A percentile compares a stretch with the other conserved stretches of the same genome.
phyloP scores from a whole-genome alignment of 2,113 vertebrate genomes.

The Paracanthobrama guichenoti region DNA sequence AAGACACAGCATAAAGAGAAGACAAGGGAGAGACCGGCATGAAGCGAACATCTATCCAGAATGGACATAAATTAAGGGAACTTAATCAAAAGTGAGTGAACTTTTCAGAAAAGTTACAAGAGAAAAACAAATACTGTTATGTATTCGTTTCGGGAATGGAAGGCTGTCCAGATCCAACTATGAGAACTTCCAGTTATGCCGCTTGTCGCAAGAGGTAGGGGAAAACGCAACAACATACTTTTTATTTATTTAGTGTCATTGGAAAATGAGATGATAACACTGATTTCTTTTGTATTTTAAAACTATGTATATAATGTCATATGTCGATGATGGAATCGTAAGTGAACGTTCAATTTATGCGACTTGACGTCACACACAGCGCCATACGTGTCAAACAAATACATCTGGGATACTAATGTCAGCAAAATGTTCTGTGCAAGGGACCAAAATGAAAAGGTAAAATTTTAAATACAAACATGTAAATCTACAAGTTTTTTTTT shows the following conservation, averaged over 20 bases:
- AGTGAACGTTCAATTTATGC: not conserved
- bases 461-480: not conserved
- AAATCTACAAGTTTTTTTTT: not conserved
- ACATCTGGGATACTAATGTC: not conserved
- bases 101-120: not conserved
- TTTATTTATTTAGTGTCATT: not conserved
- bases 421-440: fast-evolving
- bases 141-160: not conserved
- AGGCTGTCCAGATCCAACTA: not conserved
- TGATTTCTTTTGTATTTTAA: not conserved
- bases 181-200: not conserved
- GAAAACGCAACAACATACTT: not conserved
- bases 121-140: not conserved
- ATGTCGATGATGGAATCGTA: not conserved
- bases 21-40: not conserved
- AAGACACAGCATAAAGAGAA: not conserved
- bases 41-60: not conserved
- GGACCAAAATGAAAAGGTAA: not conserved
- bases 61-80: not conserved
- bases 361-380: not conserved
- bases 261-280: not conserved
- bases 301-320: not conserved
- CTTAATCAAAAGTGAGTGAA: not conserved
- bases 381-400: no score
- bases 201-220: not conserved